A percentile compares a stretch with the other conserved stretches of the same genome.
Evolutionary conservation across 2,888 invertebrate species (phyloP).

Genomic region (Andrena hattorfiana): DNA sequence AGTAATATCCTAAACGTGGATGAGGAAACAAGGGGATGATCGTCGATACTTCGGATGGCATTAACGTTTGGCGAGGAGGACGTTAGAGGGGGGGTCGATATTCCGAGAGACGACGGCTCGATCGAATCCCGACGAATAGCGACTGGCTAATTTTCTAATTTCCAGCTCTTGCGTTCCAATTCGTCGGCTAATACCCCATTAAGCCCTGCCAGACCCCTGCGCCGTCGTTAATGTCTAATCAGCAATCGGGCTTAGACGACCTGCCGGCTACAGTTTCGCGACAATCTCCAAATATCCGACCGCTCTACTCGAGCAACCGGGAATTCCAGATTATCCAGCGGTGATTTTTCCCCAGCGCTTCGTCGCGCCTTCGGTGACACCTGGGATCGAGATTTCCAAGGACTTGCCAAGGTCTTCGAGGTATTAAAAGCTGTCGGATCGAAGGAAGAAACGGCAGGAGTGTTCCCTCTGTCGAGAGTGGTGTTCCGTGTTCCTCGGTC

Average conservation of each 20-base stretch:
- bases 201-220: slow-evolving; percentile 73
- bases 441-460: too few relatives aligned
- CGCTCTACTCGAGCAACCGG: slow-evolving; percentile 20
- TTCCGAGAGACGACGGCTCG: slow-evolving; percentile 24
- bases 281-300: slow-evolving; percentile 39
- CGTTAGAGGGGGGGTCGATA: slow-evolving; percentile 29
- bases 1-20: too few relatives aligned
- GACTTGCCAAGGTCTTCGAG: too few relatives aligned
- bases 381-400: too few relatives aligned
- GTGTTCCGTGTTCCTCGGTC: too few relatives aligned
- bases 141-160: slow-evolving; percentile 78
- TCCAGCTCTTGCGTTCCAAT: slow-evolving; percentile 73
- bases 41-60: slow-evolving; percentile 24
- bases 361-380: too few relatives aligned
- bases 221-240: slow-evolving; percentile 80
- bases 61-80: slow-evolving; percentile 11
- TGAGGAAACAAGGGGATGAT: slow-evolving; percentile 21
- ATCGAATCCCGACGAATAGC: slow-evolving; percentile 58
- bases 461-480: too few relatives aligned
- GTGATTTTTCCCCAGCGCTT: slow-evolving; percentile 6
- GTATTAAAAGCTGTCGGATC: too few relatives aligned
- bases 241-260: slow-evolving; percentile 73
- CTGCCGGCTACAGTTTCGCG: slow-evolving; percentile 35
- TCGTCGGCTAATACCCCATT: slow-evolving; percentile 81
- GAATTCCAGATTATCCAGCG: slow-evolving; percentile 11